Percentiles rank a stretch among this genome's conserved stretches.
phyloP scores from a whole-genome alignment of 2,888 invertebrate genomes.

The Minunthozetes semirufus region DNA sequence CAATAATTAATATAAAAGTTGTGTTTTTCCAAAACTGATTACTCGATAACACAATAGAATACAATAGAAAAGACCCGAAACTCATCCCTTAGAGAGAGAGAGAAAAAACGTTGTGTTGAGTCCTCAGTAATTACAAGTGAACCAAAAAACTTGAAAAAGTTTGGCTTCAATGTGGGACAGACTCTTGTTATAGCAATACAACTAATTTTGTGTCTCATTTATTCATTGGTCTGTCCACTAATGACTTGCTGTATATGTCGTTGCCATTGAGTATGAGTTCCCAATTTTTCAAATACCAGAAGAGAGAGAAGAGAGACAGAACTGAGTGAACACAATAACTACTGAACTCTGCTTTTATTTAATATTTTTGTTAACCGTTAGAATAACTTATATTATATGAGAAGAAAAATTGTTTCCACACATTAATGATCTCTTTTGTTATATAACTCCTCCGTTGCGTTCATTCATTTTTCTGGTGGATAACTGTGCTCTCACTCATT shows the following conservation, averaged over 20 bases:
- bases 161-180: background rate
- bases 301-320: no score
- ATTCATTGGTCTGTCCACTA: constrained; percentile 5
- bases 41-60: no score
- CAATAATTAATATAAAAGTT: no score
- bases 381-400: background rate
- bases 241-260: background rate
- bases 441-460: background rate
- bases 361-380: constrained; percentile 4
- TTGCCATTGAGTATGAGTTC: background rate
- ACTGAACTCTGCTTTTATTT: background rate
- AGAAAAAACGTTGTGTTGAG: no score
- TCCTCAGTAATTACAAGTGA: no score
- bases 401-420: constrained; percentile 14
- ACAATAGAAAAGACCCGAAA: no score
- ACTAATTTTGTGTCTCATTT: constrained; percentile 1
- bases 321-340: no score
- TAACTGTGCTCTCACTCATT: background rate
- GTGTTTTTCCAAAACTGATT: no score
- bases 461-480: background rate
- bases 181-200: background rate
- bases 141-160: no score
- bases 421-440: constrained; percentile 6
- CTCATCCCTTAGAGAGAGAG: no score
- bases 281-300: background rate